Conservation (phyloP, 2,797 vertebrate species). For the Sebastes vulpes region DNA sequence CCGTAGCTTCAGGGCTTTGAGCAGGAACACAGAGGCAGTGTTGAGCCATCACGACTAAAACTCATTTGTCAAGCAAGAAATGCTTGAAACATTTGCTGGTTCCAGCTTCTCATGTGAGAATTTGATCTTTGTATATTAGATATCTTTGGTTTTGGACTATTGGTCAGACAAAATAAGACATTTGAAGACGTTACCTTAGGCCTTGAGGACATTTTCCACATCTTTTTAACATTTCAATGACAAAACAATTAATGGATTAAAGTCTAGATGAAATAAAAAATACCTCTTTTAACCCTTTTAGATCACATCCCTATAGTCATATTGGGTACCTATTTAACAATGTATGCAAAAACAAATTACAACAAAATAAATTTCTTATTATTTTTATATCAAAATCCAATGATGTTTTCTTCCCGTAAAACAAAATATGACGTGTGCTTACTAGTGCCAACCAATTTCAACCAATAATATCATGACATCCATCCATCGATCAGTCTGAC, state of each 20-base stretch:
- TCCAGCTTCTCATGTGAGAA: neutral
- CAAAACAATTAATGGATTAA: neutral
- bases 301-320: too few species aligned
- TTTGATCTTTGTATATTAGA: neutral
- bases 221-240: neutral
- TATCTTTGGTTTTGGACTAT: neutral
- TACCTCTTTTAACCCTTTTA: too few species aligned
- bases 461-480: too few species aligned
- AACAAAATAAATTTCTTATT: too few species aligned
- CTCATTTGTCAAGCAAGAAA: neutral
- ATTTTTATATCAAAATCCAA: too few species aligned
- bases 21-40: neutral
- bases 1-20: neutral
- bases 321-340: too few species aligned
- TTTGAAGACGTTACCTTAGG: neutral
- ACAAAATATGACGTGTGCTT: too few species aligned
- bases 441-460: too few species aligned
- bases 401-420: too few species aligned
- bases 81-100: neutral
- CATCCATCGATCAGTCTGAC: too few species aligned
- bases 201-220: neutral
- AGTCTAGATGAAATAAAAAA: too few species aligned
- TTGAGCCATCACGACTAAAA: neutral
- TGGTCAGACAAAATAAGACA: neutral
- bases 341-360: too few species aligned